These are phyloP conservation scores for Crossocerus cetratus DNA, from an alignment of 2,888 invertebrate genomes.

Conservation along the genomic window DNA sequence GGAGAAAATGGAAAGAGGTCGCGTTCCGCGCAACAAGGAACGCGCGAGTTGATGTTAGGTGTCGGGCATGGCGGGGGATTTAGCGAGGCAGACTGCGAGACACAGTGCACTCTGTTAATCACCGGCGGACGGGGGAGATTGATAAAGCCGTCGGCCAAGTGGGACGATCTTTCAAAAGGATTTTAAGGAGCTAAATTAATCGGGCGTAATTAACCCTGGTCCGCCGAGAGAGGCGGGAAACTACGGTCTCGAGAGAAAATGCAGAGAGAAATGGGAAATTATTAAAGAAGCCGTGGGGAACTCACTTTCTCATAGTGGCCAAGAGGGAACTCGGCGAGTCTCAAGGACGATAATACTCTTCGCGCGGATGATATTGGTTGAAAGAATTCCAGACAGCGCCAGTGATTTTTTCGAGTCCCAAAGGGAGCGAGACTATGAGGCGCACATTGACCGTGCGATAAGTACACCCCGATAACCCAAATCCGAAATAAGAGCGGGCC, in stretches of 20 bases:
- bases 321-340: not conserved
- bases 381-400: not conserved
- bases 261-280: not conserved
- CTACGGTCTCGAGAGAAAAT: not conserved
- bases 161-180: not conserved
- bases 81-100: not conserved
- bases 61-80: not conserved
- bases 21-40: too few relatives aligned
- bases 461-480: constrained; percentile 23
- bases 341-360: not conserved
- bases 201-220: constrained; percentile 3
- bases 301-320: not conserved
- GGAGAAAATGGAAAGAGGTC: too few relatives aligned
- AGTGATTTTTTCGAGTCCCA: not conserved
- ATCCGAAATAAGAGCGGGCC: constrained; percentile 14
- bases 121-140: not conserved
- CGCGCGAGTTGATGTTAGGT: not conserved
- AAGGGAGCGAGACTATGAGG: not conserved
- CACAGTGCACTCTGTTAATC: constrained; percentile 8
- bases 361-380: not conserved
- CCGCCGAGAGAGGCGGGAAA: not conserved
- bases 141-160: not conserved
- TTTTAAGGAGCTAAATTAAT: constrained; percentile 14
- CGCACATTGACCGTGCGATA: not conserved
- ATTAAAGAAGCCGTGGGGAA: not conserved